Percentiles rank a stretch among this genome's conserved stretches.
These are phyloP conservation scores for Drosophila repletoides DNA, from an alignment of 1,140 invertebrate species.

Conservation along the genomic window DNA sequence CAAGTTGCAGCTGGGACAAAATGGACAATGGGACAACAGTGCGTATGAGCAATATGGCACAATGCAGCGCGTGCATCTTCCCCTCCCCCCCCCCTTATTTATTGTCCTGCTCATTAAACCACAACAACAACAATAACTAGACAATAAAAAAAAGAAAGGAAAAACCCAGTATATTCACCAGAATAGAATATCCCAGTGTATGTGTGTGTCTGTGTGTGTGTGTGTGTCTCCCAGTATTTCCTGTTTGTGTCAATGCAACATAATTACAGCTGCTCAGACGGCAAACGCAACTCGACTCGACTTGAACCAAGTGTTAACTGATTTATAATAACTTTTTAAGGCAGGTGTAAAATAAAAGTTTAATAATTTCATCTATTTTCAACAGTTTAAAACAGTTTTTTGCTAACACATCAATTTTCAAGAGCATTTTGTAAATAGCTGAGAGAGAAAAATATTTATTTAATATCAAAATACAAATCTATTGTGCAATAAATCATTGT, in stretches of 20 bases:
- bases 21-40: slow-evolving; percentile 19
- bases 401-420: slow-evolving; percentile 3
- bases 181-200: slow-evolving; percentile 2
- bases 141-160: not conserved
- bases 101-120: slow-evolving; percentile 1
- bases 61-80: slow-evolving; percentile 19
- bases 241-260: slow-evolving; percentile 50
- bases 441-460: not conserved
- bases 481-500: slow-evolving; percentile 18
- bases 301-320: too few relatives aligned
- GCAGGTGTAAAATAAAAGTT: too few relatives aligned
- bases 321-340: too few relatives aligned
- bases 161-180: slow-evolving; percentile 14
- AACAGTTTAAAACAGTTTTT: slow-evolving; percentile 17
- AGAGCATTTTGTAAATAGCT: slow-evolving; percentile 52
- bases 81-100: not conserved
- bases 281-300: slow-evolving; percentile 53
- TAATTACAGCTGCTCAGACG: slow-evolving; percentile 68
- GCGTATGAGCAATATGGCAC: slow-evolving; percentile 25
- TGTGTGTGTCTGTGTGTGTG: not conserved
- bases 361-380: too few relatives aligned
- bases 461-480: not conserved
- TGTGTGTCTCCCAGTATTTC: slow-evolving; percentile 7
- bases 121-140: too few relatives aligned
- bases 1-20: slow-evolving; percentile 48